A percentile compares a stretch with the other conserved stretches of the same genome.
These are phyloP conservation scores for Rhopalosiphum padi DNA, from an alignment of 1,140 invertebrate species.

Conservation along the genomic window DNA sequence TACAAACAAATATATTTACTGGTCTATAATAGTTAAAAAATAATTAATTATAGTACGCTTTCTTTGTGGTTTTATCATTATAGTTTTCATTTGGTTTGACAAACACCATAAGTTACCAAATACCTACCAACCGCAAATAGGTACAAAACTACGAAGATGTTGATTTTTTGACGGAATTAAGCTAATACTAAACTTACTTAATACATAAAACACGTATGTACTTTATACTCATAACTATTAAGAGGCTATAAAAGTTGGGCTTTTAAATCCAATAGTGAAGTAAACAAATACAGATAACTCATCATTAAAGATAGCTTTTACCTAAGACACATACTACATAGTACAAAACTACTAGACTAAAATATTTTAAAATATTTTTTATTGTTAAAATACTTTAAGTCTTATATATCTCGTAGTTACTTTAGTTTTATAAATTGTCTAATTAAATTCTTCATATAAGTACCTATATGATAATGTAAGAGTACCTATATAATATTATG, in stretches of 20 bases:
- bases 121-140: neutral
- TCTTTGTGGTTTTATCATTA: neutral
- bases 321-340: neutral
- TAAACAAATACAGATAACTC: neutral
- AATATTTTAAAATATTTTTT: neutral
- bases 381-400: too few species aligned
- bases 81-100: neutral
- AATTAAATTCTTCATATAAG: neutral
- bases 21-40: neutral
- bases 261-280: neutral
- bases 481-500: neutral
- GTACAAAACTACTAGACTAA: neutral
- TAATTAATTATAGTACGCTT: neutral
- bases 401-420: neutral
- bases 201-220: neutral
- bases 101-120: neutral
- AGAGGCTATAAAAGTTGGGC: neutral
- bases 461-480: neutral
- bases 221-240: neutral
- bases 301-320: neutral
- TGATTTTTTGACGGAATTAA: neutral
- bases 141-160: neutral
- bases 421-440: constrained; percentile 13
- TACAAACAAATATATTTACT: neutral
- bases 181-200: neutral